Evolutionary conservation across 2,797 vertebrate species (phyloP).

Genomic region (Cyprinella venusta): DNA sequence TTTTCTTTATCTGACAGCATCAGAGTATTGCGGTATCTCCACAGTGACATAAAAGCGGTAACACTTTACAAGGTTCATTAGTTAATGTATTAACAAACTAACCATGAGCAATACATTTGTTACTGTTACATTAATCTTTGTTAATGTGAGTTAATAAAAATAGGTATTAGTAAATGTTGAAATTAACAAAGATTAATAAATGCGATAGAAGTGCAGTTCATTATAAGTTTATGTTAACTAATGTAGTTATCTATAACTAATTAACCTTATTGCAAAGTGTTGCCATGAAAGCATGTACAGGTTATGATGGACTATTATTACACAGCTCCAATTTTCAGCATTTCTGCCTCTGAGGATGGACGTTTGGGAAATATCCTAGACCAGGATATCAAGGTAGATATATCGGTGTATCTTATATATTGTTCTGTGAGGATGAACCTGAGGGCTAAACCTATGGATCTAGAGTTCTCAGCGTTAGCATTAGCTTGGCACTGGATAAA

Average conservation of each 20-base stretch:
- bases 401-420: not conserved
- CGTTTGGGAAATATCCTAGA: slow-evolving; percentile 14
- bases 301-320: not conserved
- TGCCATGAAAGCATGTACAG: too few relatives aligned
- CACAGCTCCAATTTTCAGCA: not conserved
- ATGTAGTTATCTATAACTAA: too few relatives aligned
- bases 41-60: not conserved
- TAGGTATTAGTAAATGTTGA: too few relatives aligned
- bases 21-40: not conserved
- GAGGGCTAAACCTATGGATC: not conserved
- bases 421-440: not conserved
- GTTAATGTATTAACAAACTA: too few relatives aligned
- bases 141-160: too few relatives aligned
- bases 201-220: too few relatives aligned
- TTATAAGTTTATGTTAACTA: too few relatives aligned
- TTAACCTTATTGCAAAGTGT: too few relatives aligned
- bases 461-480: not conserved
- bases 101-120: too few relatives aligned
- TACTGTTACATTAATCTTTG: too few relatives aligned
- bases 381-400: not conserved
- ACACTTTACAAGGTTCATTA: too few relatives aligned
- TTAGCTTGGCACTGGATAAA: not conserved
- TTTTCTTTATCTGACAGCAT: not conserved
- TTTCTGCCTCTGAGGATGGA: not conserved
- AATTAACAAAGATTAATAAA: too few relatives aligned